Percentiles rank a stretch among this genome's conserved stretches.
Evolutionary conservation across 2,113 vertebrate species (phyloP).

Genomic region (Platysternon megacephalum): DNA sequence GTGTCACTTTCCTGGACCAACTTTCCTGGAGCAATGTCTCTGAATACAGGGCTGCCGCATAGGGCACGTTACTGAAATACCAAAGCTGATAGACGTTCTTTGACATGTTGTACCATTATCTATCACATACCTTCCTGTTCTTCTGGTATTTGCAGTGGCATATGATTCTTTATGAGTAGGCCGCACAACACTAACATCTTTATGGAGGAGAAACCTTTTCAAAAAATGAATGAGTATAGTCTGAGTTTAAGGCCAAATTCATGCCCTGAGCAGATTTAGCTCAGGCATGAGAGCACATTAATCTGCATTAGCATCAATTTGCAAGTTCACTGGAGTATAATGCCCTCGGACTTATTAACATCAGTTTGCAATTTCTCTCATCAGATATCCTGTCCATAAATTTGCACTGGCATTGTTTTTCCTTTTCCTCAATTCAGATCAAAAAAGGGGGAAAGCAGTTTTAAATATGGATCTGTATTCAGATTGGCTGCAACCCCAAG

Average conservation of each 20-base stretch:
- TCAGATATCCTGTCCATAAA: not conserved
- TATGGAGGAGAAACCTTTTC: not conserved
- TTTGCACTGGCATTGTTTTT: not conserved
- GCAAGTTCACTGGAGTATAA: not conserved
- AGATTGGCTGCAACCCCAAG: not conserved
- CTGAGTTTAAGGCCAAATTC: not conserved
- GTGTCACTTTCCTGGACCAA: not conserved
- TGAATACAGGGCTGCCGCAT: not conserved
- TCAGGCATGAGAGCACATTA: not conserved
- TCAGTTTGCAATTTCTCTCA: not conserved
- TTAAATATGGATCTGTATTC: not conserved
- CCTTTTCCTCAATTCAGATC: not conserved
- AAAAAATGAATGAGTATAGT: not conserved
- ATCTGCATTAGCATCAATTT: not conserved
- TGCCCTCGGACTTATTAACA: not conserved
- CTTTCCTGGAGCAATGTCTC: not conserved
- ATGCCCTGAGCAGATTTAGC: not conserved
- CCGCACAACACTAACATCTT: slow-evolving; percentile 17
- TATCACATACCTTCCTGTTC: not conserved
- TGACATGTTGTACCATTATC: not conserved
- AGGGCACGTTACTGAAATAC: not conserved
- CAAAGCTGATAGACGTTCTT: not conserved
- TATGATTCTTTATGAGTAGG: slow-evolving; percentile 29
- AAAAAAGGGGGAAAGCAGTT: not conserved
- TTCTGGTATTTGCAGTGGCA: slow-evolving; percentile 8